Percentiles rank a stretch among this genome's conserved stretches.
These are phyloP conservation scores for Acrobasis suavella DNA, from an alignment of 2,888 invertebrate genomes.

Conservation along the genomic window DNA sequence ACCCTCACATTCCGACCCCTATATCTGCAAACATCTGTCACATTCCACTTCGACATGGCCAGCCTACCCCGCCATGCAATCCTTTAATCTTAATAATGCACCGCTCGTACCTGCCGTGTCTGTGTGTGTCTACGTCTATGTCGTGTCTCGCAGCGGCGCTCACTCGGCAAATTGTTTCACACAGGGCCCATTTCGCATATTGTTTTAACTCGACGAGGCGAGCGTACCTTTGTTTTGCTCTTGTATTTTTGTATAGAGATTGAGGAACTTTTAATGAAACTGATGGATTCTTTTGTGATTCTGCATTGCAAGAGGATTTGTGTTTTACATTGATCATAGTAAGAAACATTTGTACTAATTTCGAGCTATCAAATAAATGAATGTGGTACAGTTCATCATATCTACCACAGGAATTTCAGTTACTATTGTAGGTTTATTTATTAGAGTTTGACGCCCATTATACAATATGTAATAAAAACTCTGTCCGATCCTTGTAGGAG, in stretches of 20 bases:
- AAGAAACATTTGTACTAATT: neutral
- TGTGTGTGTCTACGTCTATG: neutral
- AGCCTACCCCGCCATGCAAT: conserved; percentile 3
- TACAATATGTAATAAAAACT: no score
- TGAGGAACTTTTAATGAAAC: neutral
- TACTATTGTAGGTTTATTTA: no score
- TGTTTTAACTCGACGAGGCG: conserved; percentile 15
- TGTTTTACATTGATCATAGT: neutral
- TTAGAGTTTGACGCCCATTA: no score
- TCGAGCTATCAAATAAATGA: no score
- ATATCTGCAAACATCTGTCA: neutral
- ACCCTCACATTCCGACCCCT: no score
- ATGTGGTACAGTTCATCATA: no score
- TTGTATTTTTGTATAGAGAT: neutral
- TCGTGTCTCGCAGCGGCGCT: conserved; percentile 1
- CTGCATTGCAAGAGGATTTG: neutral
- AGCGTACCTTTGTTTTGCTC: conserved; percentile 10
- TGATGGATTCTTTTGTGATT: neutral
- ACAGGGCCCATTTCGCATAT: conserved; percentile 13
- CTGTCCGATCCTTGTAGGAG: no score
- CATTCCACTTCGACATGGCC: neutral
- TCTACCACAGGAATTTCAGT: no score
- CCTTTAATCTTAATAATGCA: conserved; percentile 21
- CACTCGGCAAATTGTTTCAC: conserved; percentile 19
- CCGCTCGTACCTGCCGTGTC: conserved; percentile 11